These are phyloP conservation scores for Scytalopus superciliaris DNA, from an alignment of 2,113 vertebrate genomes.

Conservation along the genomic window DNA sequence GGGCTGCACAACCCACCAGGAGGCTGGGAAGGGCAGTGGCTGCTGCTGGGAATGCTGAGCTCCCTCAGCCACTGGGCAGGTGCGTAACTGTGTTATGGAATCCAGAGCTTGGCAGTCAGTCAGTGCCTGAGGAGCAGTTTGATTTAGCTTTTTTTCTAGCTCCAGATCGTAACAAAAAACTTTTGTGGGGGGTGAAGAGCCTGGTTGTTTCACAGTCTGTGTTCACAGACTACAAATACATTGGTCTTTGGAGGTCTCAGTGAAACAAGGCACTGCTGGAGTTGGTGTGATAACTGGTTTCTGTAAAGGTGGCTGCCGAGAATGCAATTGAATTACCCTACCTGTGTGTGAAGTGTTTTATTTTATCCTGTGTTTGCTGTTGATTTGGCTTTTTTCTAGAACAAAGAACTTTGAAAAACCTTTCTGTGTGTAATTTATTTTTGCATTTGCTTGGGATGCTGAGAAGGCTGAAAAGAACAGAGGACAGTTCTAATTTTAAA, in stretches of 20 bases:
- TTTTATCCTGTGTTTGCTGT: neutral
- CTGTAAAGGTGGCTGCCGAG: neutral
- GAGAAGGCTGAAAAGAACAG: neutral
- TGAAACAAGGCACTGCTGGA: neutral
- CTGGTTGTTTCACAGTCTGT: neutral
- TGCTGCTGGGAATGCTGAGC: neutral
- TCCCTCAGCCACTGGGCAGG: accelerated
- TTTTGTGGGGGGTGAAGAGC: accelerated
- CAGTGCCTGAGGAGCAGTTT: neutral
- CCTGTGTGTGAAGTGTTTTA: neutral
- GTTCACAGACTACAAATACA: neutral
- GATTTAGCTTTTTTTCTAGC: neutral
- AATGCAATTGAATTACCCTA: neutral
- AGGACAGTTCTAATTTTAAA: neutral
- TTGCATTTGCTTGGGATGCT: neutral
- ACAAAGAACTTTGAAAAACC: neutral
- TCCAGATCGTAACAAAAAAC: neutral
- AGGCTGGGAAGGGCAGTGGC: neutral
- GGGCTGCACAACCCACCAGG: neutral
- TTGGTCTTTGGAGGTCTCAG: neutral
- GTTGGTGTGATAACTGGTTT: neutral
- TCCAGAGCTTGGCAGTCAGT: neutral
- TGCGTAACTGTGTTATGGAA: neutral
- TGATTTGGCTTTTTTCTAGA: neutral
- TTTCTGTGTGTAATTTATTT: neutral